A percentile compares a stretch with the other conserved stretches of the same genome.
These are phyloP conservation scores for Prionace glauca DNA, from an alignment of 2,797 vertebrate species.

Conservation along the genomic window DNA sequence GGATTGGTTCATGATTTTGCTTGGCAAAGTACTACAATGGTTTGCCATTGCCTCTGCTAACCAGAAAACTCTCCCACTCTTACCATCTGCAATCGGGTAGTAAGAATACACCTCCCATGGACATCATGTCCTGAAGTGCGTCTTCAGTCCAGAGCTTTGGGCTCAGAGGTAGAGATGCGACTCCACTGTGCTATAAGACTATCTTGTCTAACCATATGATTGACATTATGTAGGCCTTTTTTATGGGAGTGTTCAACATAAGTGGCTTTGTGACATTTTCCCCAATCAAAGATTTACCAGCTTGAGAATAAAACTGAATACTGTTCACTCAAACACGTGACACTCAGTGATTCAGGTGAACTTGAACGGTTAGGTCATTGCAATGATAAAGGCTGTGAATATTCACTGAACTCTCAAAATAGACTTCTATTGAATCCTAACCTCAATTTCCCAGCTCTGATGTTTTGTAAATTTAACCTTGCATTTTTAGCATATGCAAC, in stretches of 20 bases:
- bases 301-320: neutral
- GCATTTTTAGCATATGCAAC: neutral
- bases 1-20: no score
- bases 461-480: neutral
- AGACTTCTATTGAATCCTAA: neutral
- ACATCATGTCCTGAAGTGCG: no score
- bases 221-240: neutral
- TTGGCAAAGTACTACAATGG: no score
- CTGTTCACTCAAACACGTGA: neutral
- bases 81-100: no score
- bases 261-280: neutral
- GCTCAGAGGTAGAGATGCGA: no score
- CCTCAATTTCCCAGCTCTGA: neutral
- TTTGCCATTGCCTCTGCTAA: no score
- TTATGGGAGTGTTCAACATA: neutral
- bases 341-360: neutral
- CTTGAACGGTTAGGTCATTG: neutral
- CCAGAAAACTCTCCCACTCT: no score
- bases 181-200: no score
- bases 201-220: no score
- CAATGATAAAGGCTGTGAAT: neutral
- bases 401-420: neutral
- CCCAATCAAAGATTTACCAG: neutral
- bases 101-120: no score
- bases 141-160: no score